Evolutionary conservation across 1,140 invertebrate species (phyloP), one percentile per base, ranked within the genome.

Genomic region (Sycophaga agraensis): DNA sequence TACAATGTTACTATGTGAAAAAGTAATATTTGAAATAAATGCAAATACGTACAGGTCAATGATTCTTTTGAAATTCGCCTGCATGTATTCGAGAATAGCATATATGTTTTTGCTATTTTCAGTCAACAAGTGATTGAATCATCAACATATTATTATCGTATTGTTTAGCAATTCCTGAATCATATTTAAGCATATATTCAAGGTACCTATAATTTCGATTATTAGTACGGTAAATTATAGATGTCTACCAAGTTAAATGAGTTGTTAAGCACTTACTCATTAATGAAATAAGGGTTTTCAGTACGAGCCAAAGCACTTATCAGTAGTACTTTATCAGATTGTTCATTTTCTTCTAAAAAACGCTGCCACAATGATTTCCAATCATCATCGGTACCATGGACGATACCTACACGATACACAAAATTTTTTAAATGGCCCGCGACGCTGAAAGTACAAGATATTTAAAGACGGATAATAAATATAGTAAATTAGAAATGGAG

Each of bases 131-230:
- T 5, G 63, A 37, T 22, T 67, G 60, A 22, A 81, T 64, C 24
- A 80, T 75, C 3, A 66, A 31, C 4, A 31, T 31, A 6, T 31
- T 60, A 0, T 66, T 49, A 5, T 72, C 70, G 54, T 82, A 77
- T 54, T 82, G 80, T 31, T 74, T 77, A 1, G 73, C 70, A 11
- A 75, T 48, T 62, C 46, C 46, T 11, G 34, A 9, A 12, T 48
- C 22, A 12, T 31, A 17, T 8, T 43, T 19, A 51, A 74, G 53
- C 1, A 69, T 55, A 8, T 51, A 34, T 34, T 69, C 56, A 3
- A 74, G 55, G 45, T 37, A 58, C 34, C 55, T 58, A 26, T 17
- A 50, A 50, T 40, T 9, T 21, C 43, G 11, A 59, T 16, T 35
- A 4, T 6, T 31, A 31, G 28, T 31, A 57, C 26, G 12, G n/a